phyloP scores from a whole-genome alignment of 30 jellyfish, hydroid and myxozoan genomes.

The Hydra vulgaris region DNA sequence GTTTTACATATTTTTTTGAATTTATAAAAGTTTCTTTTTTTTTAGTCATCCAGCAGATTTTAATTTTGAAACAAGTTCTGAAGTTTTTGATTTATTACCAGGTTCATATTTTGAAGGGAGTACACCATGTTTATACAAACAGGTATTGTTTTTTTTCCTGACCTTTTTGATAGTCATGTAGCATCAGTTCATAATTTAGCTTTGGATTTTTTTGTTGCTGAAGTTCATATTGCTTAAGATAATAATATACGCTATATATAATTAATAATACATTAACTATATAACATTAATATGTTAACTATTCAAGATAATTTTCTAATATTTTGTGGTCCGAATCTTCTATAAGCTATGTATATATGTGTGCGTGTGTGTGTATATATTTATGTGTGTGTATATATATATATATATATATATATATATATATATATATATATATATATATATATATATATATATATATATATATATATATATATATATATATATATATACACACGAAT shows the following conservation, averaged over 20 bases:
- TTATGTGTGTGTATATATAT: neutral
- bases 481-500: neutral
- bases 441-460: neutral
- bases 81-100: neutral
- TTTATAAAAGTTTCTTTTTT: neutral
- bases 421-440: neutral
- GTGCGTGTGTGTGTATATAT: neutral
- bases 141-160: too few relatives aligned
- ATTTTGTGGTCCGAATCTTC: too few relatives aligned
- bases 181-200: too few relatives aligned
- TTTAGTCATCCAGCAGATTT: neutral
- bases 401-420: neutral
- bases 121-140: neutral
- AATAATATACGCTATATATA: too few relatives aligned
- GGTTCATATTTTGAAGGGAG: conserved; percentile 15
- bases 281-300: too few relatives aligned
- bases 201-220: too few relatives aligned
- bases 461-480: neutral
- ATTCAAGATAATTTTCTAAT: too few relatives aligned
- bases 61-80: neutral
- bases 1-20: neutral
- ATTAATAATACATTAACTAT: too few relatives aligned
- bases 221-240: too few relatives aligned
- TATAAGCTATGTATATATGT: neutral
- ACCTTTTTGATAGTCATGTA: too few relatives aligned